phyloP scores from a whole-genome alignment of 1,140 invertebrate species.

The Hestina assimilis region DNA sequence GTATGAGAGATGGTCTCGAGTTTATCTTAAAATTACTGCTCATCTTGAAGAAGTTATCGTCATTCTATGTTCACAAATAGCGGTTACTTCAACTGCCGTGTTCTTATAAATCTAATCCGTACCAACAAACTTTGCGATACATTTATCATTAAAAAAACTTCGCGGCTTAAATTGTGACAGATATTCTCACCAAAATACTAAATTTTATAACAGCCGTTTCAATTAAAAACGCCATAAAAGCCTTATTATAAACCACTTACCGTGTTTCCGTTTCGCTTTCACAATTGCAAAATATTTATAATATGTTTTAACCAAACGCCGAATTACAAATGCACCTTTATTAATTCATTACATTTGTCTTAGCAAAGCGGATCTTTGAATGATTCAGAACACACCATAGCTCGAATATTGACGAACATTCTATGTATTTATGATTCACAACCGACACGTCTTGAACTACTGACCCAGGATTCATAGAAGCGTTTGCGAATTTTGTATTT shows the following conservation, averaged over 20 bases:
- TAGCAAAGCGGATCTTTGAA: conserved; percentile 17
- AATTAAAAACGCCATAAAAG: too few relatives aligned
- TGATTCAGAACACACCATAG: conserved; percentile 20
- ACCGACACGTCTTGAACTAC: conserved; percentile 34
- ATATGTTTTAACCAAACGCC: too few relatives aligned
- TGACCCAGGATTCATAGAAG: conserved; percentile 37
- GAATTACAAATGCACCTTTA: conserved; percentile 18
- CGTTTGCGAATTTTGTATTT: conserved; percentile 8
- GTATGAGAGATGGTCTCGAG: conserved; percentile 36
- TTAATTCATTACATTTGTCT: conserved; percentile 16
- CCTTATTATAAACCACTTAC: too few relatives aligned
- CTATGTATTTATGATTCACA: conserved; percentile 44
- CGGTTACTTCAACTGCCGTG: conserved; percentile 5
- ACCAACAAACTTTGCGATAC: neutral
- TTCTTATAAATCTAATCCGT: conserved; percentile 8
- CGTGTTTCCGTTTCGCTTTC: too few relatives aligned
- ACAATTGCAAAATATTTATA: too few relatives aligned
- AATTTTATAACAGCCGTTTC: too few relatives aligned
- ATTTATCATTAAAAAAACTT: too few relatives aligned
- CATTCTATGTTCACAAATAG: conserved; percentile 22
- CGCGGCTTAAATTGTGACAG: too few relatives aligned
- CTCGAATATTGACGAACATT: conserved; percentile 11
- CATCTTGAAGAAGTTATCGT: conserved; percentile 32
- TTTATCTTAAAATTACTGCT: conserved; percentile 38
- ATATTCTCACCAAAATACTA: too few relatives aligned